Conservation (phyloP, 2,888 invertebrate species). For the Lingula anatina region DNA sequence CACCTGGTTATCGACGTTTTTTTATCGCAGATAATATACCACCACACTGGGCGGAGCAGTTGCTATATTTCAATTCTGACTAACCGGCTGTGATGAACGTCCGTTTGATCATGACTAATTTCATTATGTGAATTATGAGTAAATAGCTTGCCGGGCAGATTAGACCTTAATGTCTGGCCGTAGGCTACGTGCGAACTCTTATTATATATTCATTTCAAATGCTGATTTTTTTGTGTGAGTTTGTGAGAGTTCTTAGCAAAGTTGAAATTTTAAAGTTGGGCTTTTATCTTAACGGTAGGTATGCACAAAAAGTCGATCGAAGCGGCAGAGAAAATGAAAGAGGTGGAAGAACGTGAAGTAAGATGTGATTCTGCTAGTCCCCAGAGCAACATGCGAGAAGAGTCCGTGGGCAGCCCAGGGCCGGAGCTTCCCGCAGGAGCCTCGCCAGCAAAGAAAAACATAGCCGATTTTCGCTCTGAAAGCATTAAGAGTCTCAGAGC, state of each 20-base stretch:
- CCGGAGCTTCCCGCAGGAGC: not conserved
- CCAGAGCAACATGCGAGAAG: not conserved
- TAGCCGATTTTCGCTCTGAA: constrained; percentile 66
- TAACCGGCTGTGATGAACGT: too few relatives aligned
- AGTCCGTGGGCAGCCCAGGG: not conserved
- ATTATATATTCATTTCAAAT: too few relatives aligned
- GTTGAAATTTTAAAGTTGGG: not conserved
- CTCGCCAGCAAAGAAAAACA: constrained; percentile 9
- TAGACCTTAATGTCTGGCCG: too few relatives aligned
- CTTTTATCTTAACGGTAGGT: too few relatives aligned
- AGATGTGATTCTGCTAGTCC: not conserved
- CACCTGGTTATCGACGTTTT: too few relatives aligned
- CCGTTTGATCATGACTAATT: too few relatives aligned
- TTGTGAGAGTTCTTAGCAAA: not conserved
- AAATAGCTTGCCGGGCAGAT: too few relatives aligned
- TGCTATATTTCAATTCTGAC: too few relatives aligned
- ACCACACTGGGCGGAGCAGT: too few relatives aligned
- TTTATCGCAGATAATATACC: too few relatives aligned
- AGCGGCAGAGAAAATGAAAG: constrained; percentile 7
- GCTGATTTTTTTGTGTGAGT: not conserved
- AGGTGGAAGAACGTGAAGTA: not conserved
- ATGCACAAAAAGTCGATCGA: constrained; percentile 9
- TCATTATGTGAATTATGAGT: too few relatives aligned
- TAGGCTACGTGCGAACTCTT: too few relatives aligned
- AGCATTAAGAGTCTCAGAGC: constrained; percentile 87